phyloP scores from a whole-genome alignment of 2,113 vertebrate genomes.

The rabbit (Oryctolagus cuniculus) region mOryCun1.1 NC_091440.1:34533501-34534000 shows the following conservation, averaged over 20 bases:
- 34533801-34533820: neutral
- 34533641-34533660: conserved; percentile 33
- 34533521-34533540: neutral
- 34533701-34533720: neutral
- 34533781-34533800: neutral
- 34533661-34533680: neutral
- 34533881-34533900: neutral
- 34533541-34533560: neutral
- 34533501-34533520: neutral
- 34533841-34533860: neutral
- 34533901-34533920: neutral
- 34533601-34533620: neutral
- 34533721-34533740: neutral
- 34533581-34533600: neutral
- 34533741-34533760: neutral
- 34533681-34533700: neutral
- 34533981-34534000: conserved; percentile 32
- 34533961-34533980: conserved; percentile 7
- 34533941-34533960: neutral
- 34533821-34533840: neutral
- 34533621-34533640: neutral
- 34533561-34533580: neutral
- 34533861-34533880: neutral
- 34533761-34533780: neutral
- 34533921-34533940: neutral